A percentile compares a stretch with the other conserved stretches of the same genome.
Evolutionary conservation across 1,140 invertebrate species (phyloP).

Genomic region (Chlorops oryzae): DNA sequence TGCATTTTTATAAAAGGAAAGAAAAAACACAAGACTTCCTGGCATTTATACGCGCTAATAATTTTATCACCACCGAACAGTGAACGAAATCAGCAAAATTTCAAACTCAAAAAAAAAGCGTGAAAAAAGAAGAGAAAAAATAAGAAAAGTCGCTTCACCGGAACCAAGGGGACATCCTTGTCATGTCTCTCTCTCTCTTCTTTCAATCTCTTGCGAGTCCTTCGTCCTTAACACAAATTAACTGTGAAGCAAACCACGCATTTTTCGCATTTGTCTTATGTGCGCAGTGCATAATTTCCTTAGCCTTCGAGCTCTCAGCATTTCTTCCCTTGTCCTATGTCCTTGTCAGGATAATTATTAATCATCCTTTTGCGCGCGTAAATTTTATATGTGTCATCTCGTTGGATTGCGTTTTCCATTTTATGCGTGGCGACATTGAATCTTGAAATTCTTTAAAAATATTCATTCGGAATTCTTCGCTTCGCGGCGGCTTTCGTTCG

Average conservation of each 20-base stretch:
- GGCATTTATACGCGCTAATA: constrained; percentile 30
- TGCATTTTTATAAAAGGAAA: constrained; percentile 42
- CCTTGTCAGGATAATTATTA: constrained; percentile 32
- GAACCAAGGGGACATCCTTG: background rate
- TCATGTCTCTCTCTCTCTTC: constrained; percentile 14
- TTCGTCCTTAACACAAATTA: constrained; percentile 34
- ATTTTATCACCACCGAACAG: constrained; percentile 43
- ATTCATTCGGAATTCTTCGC: no score
- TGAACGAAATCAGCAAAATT: constrained; percentile 40
- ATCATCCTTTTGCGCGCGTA: constrained; percentile 43
- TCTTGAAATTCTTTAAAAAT: constrained; percentile 4
- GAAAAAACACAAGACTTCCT: constrained; percentile 12
- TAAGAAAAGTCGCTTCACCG: background rate
- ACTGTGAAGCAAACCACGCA: constrained; percentile 42
- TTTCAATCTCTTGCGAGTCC: constrained; percentile 6
- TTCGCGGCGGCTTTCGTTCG: constrained; percentile 21
- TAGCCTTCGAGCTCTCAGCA: background rate
- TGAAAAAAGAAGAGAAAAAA: background rate
- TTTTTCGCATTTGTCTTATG: constrained; percentile 38
- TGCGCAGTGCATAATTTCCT: constrained; percentile 18
- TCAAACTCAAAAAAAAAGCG: background rate
- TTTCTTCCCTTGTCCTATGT: constrained; percentile 4
- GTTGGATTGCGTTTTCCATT: constrained; percentile 32
- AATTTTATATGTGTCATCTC: constrained; percentile 33
- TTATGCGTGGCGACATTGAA: constrained; percentile 10